Percentiles rank a stretch among this genome's conserved stretches.
These are phyloP conservation scores for Tenebrosternarchus preto DNA, from an alignment of 2,113 vertebrate species.

Conservation along the genomic window DNA sequence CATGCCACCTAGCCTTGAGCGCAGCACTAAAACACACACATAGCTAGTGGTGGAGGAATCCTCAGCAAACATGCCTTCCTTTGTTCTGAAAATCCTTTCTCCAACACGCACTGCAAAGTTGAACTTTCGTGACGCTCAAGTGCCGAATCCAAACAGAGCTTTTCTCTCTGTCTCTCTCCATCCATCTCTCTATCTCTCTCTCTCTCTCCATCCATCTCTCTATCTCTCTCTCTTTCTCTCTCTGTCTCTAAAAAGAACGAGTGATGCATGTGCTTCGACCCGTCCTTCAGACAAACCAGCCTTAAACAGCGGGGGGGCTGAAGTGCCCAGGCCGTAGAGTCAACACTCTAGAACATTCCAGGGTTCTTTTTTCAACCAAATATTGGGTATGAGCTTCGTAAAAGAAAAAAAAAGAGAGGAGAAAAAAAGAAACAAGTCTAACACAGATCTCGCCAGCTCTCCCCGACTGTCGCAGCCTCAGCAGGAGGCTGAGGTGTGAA, in stretches of 20 bases:
- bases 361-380: constrained; percentile 25
- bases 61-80: constrained; percentile 56
- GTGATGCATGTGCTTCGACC: constrained; percentile 51
- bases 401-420: constrained; percentile 20
- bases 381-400: constrained; percentile 21
- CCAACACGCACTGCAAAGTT: constrained; percentile 53
- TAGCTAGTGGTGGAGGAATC: constrained; percentile 54
- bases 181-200: too few relatives aligned
- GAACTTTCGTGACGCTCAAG: constrained; percentile 49
- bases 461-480: neutral
- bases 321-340: constrained; percentile 45
- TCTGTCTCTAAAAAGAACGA: constrained; percentile 36
- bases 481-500: constrained; percentile 26
- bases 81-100: constrained; percentile 61
- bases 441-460: constrained; percentile 18
- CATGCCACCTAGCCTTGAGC: constrained; percentile 49
- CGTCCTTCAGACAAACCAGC: constrained; percentile 52
- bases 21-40: constrained; percentile 54
- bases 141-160: constrained; percentile 51
- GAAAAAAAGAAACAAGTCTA: constrained; percentile 22
- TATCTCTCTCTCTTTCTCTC: neutral
- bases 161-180: too few relatives aligned
- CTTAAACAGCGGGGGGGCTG: constrained; percentile 44
- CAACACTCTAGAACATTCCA: constrained; percentile 54
- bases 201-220: too few relatives aligned